Base-by-base conservation (phyloP, 2,888 invertebrate species). In the Polietes domitor region DNA sequence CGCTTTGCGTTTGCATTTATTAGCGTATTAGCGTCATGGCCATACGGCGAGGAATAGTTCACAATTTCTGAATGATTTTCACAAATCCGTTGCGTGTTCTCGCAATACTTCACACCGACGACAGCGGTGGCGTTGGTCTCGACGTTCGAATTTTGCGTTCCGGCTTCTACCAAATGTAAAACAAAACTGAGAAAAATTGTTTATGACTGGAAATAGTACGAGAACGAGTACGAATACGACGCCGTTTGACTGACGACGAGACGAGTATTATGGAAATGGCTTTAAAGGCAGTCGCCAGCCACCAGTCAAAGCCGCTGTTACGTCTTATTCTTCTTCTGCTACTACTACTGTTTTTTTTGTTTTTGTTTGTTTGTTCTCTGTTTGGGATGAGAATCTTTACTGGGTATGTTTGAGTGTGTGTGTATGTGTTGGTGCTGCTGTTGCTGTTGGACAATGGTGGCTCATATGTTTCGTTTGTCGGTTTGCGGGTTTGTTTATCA, bases 91-190 rank as follows among this genome's bases (percentile, higher is more conserved):
- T 78, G 72, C 77, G 43, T 55, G 74, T 71, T 81, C 5, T 58
- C 19, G 7, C 24, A 12, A 26, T 73, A 53, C 12, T 65, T 78
- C 58, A 80, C 75, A 72, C 72, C 55, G 32, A 55, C 77, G 26
- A 19, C 74, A 24, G 58, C 70, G 71, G 58, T 47, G 50, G 26
- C 71, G 79, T 47, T 77, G 41, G 17, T 72, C 41, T 19, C 28
- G 28, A 53, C 47, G 32, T 75, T 72, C 73, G n/a, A 58, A 65
- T 80, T 82, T 71, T 41, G 63, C 80, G 85, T 85, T 85, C 83
- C 86, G 86, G 82, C 83, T 83, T 75, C 86, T 85, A 80, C 85
- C 83, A 82, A 87, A 85, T 83, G 84, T 84, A 81, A 87, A 88
- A 83, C 73, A 79, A 85, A 85, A 87, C 87, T 88, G 74, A 88